These are phyloP conservation scores for Poecilia latipinna DNA, from an alignment of 2,113 vertebrate genomes.

Conservation along the genomic window DNA sequence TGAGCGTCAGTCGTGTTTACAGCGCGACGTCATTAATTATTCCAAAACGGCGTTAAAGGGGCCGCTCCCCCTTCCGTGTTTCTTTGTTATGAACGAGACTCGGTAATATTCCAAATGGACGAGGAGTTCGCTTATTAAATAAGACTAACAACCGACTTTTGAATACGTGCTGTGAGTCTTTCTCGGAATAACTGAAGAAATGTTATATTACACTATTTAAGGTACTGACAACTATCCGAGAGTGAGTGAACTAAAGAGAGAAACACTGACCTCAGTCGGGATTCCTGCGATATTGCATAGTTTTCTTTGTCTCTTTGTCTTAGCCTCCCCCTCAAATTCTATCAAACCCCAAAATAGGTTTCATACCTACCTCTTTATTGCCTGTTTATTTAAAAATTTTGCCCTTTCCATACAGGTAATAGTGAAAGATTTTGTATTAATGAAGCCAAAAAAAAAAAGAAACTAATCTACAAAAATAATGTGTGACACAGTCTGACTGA, in stretches of 20 bases:
- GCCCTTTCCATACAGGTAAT: not conserved
- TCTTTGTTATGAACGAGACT: constrained; percentile 29
- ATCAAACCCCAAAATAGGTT: not conserved
- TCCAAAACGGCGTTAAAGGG: constrained; percentile 71
- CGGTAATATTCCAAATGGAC: not conserved
- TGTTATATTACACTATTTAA: not conserved
- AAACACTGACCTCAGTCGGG: constrained; percentile 66
- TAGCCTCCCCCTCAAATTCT: not conserved
- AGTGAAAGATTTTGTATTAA: not conserved
- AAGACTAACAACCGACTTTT: too few relatives aligned
- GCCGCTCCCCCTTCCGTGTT: constrained; percentile 17
- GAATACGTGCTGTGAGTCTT: not conserved
- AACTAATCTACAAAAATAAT: not conserved
- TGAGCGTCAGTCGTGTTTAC: constrained; percentile 79
- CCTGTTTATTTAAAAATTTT: not conserved
- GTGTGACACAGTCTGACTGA: not conserved
- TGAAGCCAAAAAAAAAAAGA: too few relatives aligned
- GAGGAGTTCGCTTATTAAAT: not conserved
- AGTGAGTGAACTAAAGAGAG: constrained; percentile 9
- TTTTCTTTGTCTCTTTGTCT: not conserved
- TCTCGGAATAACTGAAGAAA: not conserved
- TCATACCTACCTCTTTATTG: not conserved
- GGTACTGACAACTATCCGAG: not conserved
- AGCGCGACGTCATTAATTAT: constrained; percentile 79
- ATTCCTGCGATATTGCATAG: constrained; percentile 17